These are phyloP conservation scores for Phanerotoma sp. DNA, from an alignment of 2,888 invertebrate genomes.

Conservation along the genomic window DNA sequence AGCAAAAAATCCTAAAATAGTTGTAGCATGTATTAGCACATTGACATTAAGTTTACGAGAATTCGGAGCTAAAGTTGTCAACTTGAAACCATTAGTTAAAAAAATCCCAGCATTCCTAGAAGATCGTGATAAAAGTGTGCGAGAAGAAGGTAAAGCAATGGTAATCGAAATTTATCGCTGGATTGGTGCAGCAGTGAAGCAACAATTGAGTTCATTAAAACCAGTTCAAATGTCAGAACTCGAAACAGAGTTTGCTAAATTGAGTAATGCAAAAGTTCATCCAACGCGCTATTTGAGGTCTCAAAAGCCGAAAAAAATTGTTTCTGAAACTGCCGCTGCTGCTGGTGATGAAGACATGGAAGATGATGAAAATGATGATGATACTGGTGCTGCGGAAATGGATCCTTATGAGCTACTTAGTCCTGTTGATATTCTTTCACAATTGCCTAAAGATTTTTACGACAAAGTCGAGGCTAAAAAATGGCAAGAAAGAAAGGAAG, in stretches of 20 bases:
- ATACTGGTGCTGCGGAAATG: constrained; percentile 63
- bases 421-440: constrained; percentile 90
- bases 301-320: constrained; percentile 72
- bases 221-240: constrained; percentile 89
- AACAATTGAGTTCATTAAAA: constrained; percentile 83
- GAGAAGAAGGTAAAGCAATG: constrained; percentile 89
- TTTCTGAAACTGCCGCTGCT: constrained; percentile 59
- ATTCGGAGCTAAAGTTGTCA: constrained; percentile 91
- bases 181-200: constrained; percentile 80
- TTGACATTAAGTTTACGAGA: constrained; percentile 77
- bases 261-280: constrained; percentile 65
- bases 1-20: constrained; percentile 95
- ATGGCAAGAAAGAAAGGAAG: constrained; percentile 96
- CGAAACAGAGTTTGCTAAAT: constrained; percentile 82
- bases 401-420: constrained; percentile 91
- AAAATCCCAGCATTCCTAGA: constrained; percentile 81
- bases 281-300: constrained; percentile 78
- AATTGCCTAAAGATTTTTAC: constrained; percentile 93
- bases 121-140: constrained; percentile 87
- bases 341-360: constrained; percentile 61
- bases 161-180: constrained; percentile 94
- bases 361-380: constrained; percentile 65
- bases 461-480: constrained; percentile 93
- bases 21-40: constrained; percentile 78
- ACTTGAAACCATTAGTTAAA: constrained; percentile 85